phyloP scores from a whole-genome alignment of 2,113 vertebrate genomes.

The Protobothrops flavoviridis region DNA sequence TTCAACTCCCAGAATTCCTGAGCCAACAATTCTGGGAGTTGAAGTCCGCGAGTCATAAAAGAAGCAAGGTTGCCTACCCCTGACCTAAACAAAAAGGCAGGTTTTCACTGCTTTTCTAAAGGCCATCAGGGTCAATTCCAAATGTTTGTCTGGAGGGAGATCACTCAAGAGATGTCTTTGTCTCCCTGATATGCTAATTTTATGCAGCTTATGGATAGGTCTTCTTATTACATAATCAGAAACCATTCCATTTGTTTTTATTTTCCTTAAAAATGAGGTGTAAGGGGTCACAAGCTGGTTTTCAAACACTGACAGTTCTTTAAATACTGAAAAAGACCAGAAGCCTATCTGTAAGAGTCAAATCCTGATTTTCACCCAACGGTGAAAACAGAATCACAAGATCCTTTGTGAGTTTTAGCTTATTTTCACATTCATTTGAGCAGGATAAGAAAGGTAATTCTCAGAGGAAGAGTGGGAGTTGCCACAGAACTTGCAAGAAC shows the following conservation, averaged over 20 bases:
- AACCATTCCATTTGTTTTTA: background rate
- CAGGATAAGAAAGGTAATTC: background rate
- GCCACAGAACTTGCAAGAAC: background rate
- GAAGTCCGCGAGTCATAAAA: too few species aligned
- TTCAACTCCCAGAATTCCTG: too few species aligned
- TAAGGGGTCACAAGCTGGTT: background rate
- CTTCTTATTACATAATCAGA: background rate
- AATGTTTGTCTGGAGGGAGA: background rate
- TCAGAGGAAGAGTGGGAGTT: background rate
- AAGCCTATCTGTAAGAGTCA: too few species aligned
- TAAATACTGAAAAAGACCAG: background rate
- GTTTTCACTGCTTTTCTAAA: background rate
- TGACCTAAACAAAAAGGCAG: background rate
- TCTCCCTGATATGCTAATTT: background rate
- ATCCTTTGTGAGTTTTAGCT: background rate
- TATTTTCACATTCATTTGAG: background rate
- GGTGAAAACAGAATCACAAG: background rate
- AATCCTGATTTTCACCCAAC: background rate
- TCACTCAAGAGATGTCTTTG: background rate
- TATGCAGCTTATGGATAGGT: background rate
- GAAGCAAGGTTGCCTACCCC: too few species aligned
- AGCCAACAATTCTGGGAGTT: too few species aligned
- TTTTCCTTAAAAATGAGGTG: background rate
- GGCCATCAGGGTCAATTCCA: background rate
- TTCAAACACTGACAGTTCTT: background rate